Base-by-base conservation (phyloP, 1,140 invertebrate species). In the Leptopilina boulardi region DNA sequence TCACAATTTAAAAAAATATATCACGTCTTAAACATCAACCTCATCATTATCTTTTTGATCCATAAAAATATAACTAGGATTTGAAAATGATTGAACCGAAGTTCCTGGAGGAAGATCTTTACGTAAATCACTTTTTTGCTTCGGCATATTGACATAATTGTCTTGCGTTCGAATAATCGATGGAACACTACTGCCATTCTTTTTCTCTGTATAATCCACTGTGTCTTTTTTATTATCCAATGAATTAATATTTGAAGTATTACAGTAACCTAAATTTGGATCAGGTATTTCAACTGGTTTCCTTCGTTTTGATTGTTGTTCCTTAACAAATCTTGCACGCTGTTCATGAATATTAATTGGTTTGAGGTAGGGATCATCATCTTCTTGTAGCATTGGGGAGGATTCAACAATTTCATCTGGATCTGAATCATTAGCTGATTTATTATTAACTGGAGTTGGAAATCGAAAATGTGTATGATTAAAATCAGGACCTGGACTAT, bases 71-170 rank as follows among this genome's bases (percentile, higher is more conserved):
- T 92, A 92, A 72, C 89, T 91, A 4, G 91, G 91, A 86, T 92
- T 92, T 30, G 88, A 89, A 73, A 92, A 92, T 4, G 47, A 51
- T 51, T 51, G 47, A 0, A 51, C 47, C 1, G 47, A 47, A 9
- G 44, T 47, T 59, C 88, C 88, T 38, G 88, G 86, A 1, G 87
- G 85, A 42, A 83, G 47, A 18, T 92, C 91, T 15, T 89, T 90
- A 38, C 91, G 89, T 21, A 91, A 88, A 76, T 90, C 92, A 78
- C 90, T 92, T 79, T 93, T 93, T 66, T 92, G 88, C 54, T 87
- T 86, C 0, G 91, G 91, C 87, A 94, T 94, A 82, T 93, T 94
- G 5, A 93, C 90, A 78, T 94, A 94, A 86, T 94, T 93, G 76
- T 93, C 91, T 66, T 87, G 83, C 3, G 87, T 85, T 73, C 89